Evolutionary conservation across 2,113 vertebrate species (phyloP), one percentile per base, ranked within the genome.

Genomic region (Gambusia holbrooki): DNA sequence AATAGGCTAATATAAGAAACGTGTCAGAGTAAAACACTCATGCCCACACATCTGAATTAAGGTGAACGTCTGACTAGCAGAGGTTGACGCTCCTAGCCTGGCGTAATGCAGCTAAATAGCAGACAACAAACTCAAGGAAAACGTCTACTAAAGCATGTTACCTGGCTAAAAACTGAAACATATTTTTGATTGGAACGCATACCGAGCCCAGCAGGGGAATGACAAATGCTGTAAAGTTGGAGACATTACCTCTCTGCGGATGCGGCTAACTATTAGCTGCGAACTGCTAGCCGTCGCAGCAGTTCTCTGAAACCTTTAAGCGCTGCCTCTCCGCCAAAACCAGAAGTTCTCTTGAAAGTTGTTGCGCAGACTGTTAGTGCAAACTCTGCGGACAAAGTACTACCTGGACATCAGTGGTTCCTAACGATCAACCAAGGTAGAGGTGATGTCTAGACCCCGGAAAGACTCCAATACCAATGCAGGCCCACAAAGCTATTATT

Each of bases 221-320:
- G 19, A 28, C 15, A n/a, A 22, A 40, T 10, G 10, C n/a, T 30
- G 0, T 70, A 74, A 91, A 89, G 62, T 85, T 62, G 45, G 75
- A 9, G 22, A 62, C 51, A 2, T 84, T 89, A 93, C 92, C 92
- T 88, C 66, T 81, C 27, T 75, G 69, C 60, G 74, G 79, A 66
- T 79, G 88, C 79, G 74, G 89, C 90, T 93, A 90, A 89, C 69
- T 73, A 11, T 74, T 88, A 90, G 87, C 88, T 48, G 75, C 30
- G 35, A 61, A 19, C 58, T 29, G 84, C 77, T 86, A 85, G 84
- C 90, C 60, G 74, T 3, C 61, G 62, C n/a, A 7, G 63, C 35
- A 11, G 62, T 66, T 80, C 29, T 19, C 67, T 64, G 66, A 66
- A 35, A 68, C 60, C 84, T 71, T 37, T 72, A 27, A 40, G 29